Evolutionary conservation across 2,888 invertebrate species (phyloP).

Genomic region (Andrena marginata): DNA sequence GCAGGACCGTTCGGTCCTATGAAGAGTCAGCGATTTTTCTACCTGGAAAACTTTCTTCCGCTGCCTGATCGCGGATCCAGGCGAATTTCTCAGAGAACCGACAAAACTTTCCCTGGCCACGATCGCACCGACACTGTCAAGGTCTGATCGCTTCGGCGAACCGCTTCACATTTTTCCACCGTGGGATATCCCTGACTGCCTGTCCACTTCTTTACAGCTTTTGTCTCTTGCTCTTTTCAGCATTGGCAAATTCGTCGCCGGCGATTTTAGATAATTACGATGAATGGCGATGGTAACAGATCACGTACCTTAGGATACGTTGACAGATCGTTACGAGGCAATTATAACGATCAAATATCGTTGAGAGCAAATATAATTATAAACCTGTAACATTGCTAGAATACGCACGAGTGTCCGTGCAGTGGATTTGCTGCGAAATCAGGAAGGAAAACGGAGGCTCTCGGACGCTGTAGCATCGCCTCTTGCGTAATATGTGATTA

Average conservation of each 20-base stretch:
- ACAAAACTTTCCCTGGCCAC: conserved; percentile 58
- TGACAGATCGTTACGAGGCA: neutral
- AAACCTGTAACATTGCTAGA: neutral
- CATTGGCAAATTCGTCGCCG: neutral
- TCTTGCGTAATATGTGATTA: too few species aligned
- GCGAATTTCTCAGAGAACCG: neutral
- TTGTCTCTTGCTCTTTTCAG: neutral
- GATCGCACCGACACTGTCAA: conserved; percentile 70
- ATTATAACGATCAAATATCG: neutral
- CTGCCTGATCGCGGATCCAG: too few species aligned
- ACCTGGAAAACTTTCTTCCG: too few species aligned
- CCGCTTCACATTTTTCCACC: conserved; percentile 72
- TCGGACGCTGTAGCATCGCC: too few species aligned
- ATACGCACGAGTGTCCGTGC: neutral
- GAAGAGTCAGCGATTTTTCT: neutral
- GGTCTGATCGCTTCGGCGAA: conserved; percentile 75
- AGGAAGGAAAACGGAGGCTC: too few species aligned
- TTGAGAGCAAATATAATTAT: neutral
- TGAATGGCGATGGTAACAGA: neutral
- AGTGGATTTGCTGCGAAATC: too few species aligned
- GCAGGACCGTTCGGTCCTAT: neutral
- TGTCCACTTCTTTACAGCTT: neutral
- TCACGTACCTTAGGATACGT: too few species aligned
- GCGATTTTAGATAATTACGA: neutral
- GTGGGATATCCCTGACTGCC: conserved; percentile 65